Base-by-base conservation (phyloP, 2,888 invertebrate genomes). In the Latheticus oryzae region DNA sequence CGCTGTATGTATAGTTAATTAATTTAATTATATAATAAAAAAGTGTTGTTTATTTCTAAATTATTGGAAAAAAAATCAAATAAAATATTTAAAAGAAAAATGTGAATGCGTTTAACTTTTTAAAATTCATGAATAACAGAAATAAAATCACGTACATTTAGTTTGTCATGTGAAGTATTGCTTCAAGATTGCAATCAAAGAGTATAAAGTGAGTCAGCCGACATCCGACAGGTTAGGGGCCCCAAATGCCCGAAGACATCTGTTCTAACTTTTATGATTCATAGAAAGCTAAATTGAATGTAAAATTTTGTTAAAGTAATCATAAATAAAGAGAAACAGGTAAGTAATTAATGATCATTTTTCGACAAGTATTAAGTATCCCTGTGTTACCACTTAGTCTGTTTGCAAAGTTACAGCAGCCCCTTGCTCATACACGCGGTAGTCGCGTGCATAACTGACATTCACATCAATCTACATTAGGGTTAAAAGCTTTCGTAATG, bases 1-100 rank as follows among this genome's bases (percentile, higher is more conserved):
- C 93, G 71, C 85, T 93, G 71, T 93, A 93, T 79, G 21, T 24
- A 1, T 40, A 40, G 12, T 23, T 8, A n/a, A n/a, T 17, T 16
- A 3, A 15, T 33, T 21, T 21, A 5, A 21, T 21, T 21, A 26
- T 8, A 26, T 26, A 26, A 26, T 26, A 26, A 4, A 26, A 2
- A 26, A 26, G n/a, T 4, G 2, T 8, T 8, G 21, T 21, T 26
- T 7, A 8, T 3, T 26, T 26, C 2, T 26, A 26, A 7, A 26
- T 21, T 21, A 21, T 21, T 5, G 3, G 21, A n/a, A n/a, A n/a
- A n/a, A n/a, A n/a, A n/a, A n/a, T n/a, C n/a, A n/a, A n/a, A n/a
- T n/a, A n/a, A n/a, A n/a, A n/a, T n/a, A n/a, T n/a, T n/a, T n/a
- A n/a, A n/a, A n/a, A n/a, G n/a, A n/a, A n/a, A n/a, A n/a, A 3